Evolutionary conservation across 2,113 vertebrate species (phyloP).

Genomic region (Euleptes europaea): DNA sequence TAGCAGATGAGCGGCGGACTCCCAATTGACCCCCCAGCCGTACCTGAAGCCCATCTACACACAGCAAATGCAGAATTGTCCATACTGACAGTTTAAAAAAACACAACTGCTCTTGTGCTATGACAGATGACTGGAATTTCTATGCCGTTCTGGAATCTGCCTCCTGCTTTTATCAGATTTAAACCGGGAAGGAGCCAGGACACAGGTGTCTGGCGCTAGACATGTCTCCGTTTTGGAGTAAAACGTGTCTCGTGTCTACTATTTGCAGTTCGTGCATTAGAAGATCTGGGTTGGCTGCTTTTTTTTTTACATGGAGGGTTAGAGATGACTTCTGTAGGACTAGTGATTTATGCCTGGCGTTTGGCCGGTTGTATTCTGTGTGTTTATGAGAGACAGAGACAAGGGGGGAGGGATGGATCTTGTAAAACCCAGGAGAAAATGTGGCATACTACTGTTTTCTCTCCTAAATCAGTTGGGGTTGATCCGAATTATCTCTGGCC

Average conservation of each 20-base stretch:
- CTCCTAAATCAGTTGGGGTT: background rate
- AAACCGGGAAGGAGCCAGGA: background rate
- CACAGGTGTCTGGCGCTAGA: background rate
- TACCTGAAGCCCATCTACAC: background rate
- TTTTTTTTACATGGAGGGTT: background rate
- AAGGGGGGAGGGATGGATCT: background rate
- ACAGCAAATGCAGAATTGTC: background rate
- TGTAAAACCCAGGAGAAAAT: background rate
- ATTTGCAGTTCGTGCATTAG: background rate
- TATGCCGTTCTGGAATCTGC: background rate
- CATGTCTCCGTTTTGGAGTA: background rate
- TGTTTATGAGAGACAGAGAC: background rate
- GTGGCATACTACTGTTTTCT: background rate
- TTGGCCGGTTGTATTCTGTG: too few species aligned
- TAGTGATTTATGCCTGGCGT: background rate
- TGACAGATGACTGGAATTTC: too few species aligned
- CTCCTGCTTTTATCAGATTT: background rate
- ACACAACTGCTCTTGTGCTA: too few species aligned
- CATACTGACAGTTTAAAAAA: too few species aligned
- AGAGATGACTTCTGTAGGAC: background rate
- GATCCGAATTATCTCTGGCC: background rate
- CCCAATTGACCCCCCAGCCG: too few species aligned
- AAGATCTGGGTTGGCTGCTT: background rate
- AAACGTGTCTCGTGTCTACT: background rate
- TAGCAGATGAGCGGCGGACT: too few species aligned